phyloP scores from a whole-genome alignment of 35 echinoderm and acorn worm genomes.

The Heliocidaris tuberculata region DNA sequence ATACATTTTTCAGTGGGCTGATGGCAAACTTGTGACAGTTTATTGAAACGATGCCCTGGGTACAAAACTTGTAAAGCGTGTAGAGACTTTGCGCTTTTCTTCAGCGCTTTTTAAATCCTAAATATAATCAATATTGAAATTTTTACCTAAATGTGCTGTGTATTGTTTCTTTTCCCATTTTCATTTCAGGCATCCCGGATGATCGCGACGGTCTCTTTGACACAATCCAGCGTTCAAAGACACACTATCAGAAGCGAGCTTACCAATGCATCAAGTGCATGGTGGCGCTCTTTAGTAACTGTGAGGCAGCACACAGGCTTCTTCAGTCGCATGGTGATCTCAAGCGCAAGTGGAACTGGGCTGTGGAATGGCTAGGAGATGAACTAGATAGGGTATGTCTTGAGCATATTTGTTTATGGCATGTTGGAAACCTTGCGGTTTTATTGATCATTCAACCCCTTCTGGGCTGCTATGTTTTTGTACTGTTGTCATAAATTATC shows the following conservation, averaged over 20 bases:
- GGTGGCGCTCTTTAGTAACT: constrained; percentile 95
- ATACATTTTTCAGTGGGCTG: too few species aligned
- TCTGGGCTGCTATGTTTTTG: too few species aligned
- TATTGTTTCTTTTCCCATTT: background rate
- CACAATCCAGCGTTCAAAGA: constrained; percentile 99
- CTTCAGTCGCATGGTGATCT: constrained; percentile 79
- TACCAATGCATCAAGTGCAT: constrained; percentile 99
- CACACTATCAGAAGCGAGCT: constrained; percentile 98
- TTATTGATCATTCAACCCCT: too few species aligned
- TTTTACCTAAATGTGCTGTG: too few species aligned
- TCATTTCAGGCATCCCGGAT: constrained; percentile 87
- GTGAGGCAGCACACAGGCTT: constrained; percentile 76
- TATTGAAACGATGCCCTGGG: too few species aligned
- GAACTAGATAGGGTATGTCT: constrained; percentile 89
- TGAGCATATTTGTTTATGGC: background rate
- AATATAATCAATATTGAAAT: too few species aligned
- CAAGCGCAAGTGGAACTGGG: constrained; percentile 96
- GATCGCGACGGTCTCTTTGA: constrained; percentile 98
- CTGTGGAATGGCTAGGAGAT: constrained; percentile 96
- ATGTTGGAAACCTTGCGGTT: too few species aligned
- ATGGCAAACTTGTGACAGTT: too few species aligned
- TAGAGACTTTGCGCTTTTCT: too few species aligned
- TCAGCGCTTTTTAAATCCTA: too few species aligned
- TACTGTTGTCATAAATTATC: too few species aligned
- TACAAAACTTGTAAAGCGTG: too few species aligned